These are phyloP conservation scores for Hartigia nigra DNA, from an alignment of 2,888 invertebrate species.

Conservation along the genomic window DNA sequence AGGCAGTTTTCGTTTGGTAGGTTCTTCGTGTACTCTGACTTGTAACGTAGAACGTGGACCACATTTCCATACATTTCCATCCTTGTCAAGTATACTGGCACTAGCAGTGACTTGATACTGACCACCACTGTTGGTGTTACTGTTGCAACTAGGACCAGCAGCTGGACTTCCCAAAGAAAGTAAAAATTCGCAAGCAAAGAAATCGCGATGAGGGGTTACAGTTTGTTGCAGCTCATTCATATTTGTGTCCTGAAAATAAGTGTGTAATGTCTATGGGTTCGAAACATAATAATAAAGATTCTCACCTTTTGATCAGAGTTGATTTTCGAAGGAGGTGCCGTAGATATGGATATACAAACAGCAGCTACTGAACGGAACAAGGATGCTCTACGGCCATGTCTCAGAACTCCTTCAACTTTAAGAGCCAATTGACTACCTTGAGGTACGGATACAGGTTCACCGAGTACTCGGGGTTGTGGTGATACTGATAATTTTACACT, in stretches of 20 bases:
- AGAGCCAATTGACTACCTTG: slow-evolving; percentile 88
- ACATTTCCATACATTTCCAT: slow-evolving; percentile 89
- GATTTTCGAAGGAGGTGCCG: slow-evolving; percentile 65
- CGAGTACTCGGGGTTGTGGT: slow-evolving; percentile 81
- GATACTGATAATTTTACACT: slow-evolving; percentile 84
- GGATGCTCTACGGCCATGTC: slow-evolving; percentile 76
- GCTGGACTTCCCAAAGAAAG: slow-evolving; percentile 72
- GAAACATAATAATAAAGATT: slow-evolving; percentile 16
- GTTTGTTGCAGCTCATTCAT: slow-evolving; percentile 76
- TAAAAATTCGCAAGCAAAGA: slow-evolving; percentile 93
- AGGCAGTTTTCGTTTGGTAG: slow-evolving; percentile 58
- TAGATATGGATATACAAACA: slow-evolving; percentile 78
- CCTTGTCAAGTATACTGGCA: slow-evolving; percentile 86
- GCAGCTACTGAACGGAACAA: slow-evolving; percentile 78
- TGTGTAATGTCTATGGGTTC: background rate
- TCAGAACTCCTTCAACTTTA: slow-evolving; percentile 93
- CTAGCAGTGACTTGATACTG: slow-evolving; percentile 84
- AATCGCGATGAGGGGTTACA: slow-evolving; percentile 91
- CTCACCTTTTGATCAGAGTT: slow-evolving; percentile 68
- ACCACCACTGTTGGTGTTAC: slow-evolving; percentile 68
- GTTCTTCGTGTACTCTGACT: slow-evolving; percentile 80
- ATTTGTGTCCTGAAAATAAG: slow-evolving; percentile 60
- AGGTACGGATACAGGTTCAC: slow-evolving; percentile 87
- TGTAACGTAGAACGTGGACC: slow-evolving; percentile 84
- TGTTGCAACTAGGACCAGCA: slow-evolving; percentile 38